phyloP scores from a whole-genome alignment of 2,113 vertebrate genomes.

The Pomatostomus ruficeps region DNA sequence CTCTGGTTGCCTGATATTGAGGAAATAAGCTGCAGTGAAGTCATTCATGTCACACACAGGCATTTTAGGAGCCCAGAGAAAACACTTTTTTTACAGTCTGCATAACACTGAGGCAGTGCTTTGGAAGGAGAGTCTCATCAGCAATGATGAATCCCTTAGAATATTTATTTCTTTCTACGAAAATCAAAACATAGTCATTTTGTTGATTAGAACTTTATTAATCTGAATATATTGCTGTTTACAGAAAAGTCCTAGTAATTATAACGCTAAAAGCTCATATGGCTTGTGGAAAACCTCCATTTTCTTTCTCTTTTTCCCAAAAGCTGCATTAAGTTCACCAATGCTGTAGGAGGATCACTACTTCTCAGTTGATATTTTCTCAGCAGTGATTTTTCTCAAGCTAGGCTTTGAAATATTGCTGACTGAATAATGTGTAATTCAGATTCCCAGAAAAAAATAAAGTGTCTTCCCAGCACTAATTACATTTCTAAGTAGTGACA shows the following conservation, averaged over 20 bases:
- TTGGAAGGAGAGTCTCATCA: not conserved
- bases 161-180: not conserved
- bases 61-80: not conserved
- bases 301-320: not conserved
- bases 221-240: not conserved
- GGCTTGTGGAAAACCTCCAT: not conserved
- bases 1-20: not conserved
- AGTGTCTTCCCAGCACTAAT: slow-evolving; percentile 34
- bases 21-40: not conserved
- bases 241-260: not conserved
- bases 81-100: not conserved
- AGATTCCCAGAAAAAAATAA: not conserved
- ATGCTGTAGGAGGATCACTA: not conserved
- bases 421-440: slow-evolving; percentile 25
- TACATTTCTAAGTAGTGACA: not conserved
- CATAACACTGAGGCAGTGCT: not conserved
- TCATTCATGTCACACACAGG: rapidly evolving
- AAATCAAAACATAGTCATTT: not conserved
- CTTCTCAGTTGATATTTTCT: not conserved
- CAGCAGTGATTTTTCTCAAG: not conserved
- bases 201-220: not conserved
- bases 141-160: not conserved
- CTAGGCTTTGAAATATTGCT: not conserved
- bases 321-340: not conserved
- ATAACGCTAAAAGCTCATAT: not conserved